Base-by-base conservation (phyloP, 2,888 invertebrate species). In the Cataglyphis rosenhaueri region DNA sequence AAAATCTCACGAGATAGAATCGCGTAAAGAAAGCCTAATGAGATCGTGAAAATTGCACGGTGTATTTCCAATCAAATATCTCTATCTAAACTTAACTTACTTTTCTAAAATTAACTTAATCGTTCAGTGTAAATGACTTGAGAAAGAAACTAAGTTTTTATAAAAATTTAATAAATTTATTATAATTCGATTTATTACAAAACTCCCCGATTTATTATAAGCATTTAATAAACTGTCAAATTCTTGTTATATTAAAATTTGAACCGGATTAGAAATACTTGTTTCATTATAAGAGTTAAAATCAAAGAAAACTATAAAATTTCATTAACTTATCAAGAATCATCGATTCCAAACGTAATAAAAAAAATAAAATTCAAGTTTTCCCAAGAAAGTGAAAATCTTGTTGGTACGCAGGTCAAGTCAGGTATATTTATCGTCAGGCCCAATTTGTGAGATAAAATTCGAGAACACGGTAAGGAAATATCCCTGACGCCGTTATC, bases 1-100 rank as follows among this genome's bases (percentile, higher is more conserved):
- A 55, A 76, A 55, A 29, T n/a, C 38, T 66, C 76, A 55, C 41
- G 25, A 66, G 38, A 76, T 18, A 52, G 18, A 35, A 35, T 10
- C 18, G 5, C 59, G 15, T 4, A 21, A 25, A 38, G 35, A 38
- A 3, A 0, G 9, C 32, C 32, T 32, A 15, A 15, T 21, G 8
- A 44, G 38, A 76, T 25, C 18, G 15, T 4, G 25, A 66, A 32
- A 29, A 57, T 15, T 18, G 3, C 25, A 8, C 25, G 1, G 21
- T 15, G 8, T 8, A 48, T n/a, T 52, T n/a, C n/a, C 48, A 48
- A 48, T 4, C 6, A 18, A 48, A 18, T 18, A 52, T 25, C 32
- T 57, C 38, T 57, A 6, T 3, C 25, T 1, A n/a, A 25, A 38
- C 29, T 73, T 8, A 38, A 21, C 21, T 21, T 21, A 21, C 8